phyloP scores from a whole-genome alignment of 2,888 invertebrate genomes.

The Augiades crinisus region DNA sequence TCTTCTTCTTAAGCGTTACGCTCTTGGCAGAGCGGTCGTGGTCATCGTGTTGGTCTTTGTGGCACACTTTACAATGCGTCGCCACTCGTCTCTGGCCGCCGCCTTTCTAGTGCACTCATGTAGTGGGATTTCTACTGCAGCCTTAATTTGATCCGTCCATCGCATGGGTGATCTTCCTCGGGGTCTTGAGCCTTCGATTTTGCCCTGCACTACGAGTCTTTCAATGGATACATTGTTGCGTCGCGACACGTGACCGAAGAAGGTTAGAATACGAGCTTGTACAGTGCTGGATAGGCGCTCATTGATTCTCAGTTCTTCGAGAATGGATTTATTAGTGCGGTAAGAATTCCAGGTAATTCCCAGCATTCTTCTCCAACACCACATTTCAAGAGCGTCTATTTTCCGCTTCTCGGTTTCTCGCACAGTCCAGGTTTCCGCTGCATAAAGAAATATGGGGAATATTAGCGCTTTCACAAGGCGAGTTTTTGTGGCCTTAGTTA shows the following conservation, averaged over 20 bases:
- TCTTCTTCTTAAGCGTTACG: too few species aligned
- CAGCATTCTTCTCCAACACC: not conserved
- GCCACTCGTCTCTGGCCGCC: too few species aligned
- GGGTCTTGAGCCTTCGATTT: too few species aligned
- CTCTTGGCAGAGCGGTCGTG: too few species aligned
- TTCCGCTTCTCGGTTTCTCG: not conserved
- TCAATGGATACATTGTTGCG: not conserved
- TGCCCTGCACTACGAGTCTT: too few species aligned
- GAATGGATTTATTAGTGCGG: not conserved
- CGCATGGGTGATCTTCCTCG: too few species aligned
- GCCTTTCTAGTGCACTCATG: too few species aligned
- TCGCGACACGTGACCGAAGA: not conserved
- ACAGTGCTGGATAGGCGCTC: not conserved
- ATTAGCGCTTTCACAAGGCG: not conserved
- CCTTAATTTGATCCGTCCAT: too few species aligned
- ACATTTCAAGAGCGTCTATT: not conserved
- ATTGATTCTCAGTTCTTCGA: not conserved
- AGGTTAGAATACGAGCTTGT: not conserved
- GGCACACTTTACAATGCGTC: too few species aligned
- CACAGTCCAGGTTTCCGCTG: not conserved
- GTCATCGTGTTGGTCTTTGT: too few species aligned
- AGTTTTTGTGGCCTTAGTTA: constrained; percentile 21
- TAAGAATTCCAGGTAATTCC: not conserved
- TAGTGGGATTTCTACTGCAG: too few species aligned
- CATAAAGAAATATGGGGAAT: constrained; percentile 1